These are phyloP conservation scores for Ornithoptera priamus DNA, from an alignment of 2,888 invertebrate genomes.

Conservation along the genomic window DNA sequence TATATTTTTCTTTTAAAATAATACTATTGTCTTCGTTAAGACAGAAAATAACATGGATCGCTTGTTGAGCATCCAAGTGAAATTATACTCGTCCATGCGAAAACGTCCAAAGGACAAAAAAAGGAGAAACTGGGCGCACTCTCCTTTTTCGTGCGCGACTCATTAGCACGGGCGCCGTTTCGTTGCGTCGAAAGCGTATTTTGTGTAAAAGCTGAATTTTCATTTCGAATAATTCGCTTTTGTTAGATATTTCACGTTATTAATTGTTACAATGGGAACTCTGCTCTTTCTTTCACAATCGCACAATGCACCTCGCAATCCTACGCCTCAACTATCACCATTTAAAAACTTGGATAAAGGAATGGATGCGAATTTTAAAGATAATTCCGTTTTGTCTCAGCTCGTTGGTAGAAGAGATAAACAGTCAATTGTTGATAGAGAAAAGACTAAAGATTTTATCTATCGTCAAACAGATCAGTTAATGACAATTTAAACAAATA, in stretches of 20 bases:
- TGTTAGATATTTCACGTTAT: slow-evolving; percentile 21
- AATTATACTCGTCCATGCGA: background rate
- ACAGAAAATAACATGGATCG: no score
- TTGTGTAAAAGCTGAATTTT: slow-evolving; percentile 24
- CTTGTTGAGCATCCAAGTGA: background rate
- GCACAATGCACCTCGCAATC: slow-evolving; percentile 10
- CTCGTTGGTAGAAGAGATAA: no score
- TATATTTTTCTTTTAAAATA: no score
- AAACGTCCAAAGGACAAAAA: slow-evolving; percentile 16
- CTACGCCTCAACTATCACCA: no score
- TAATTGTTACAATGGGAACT: slow-evolving; percentile 25
- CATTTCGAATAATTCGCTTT: slow-evolving; percentile 20
- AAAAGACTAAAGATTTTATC: no score
- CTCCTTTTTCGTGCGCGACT: slow-evolving; percentile 22
- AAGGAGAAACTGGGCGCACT: slow-evolving; percentile 2
- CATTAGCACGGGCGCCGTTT: slow-evolving; percentile 20
- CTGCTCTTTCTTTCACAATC: slow-evolving; percentile 9
- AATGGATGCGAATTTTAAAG: no score
- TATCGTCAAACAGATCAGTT: no score
- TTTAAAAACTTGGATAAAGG: no score
- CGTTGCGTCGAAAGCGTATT: slow-evolving; percentile 16
- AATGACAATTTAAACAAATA: no score
- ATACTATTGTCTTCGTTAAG: no score
- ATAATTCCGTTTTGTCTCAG: no score
- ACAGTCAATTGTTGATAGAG: no score